Evolutionary conservation across 2,797 vertebrate species (phyloP), one percentile per base, ranked within the genome.

Genomic region (Tiaroga cobitis): DNA sequence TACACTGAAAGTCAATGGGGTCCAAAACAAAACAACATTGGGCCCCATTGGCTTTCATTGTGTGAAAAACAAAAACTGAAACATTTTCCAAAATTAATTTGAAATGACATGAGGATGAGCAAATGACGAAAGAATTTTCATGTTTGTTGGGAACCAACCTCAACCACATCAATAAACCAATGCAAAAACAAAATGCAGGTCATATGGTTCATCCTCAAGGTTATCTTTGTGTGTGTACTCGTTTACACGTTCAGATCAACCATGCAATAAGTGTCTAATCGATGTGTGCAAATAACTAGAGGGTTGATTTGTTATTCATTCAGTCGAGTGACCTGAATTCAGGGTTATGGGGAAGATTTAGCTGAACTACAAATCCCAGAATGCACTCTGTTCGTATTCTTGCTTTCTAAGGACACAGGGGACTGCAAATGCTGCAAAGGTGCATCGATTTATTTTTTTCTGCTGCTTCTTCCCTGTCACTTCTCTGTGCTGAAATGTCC

Each of bases 341-440:
- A 26, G 59, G 73, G 83, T 63, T 67, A 80, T 59, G 24, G 39
- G 41, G 61, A 87, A 69, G 56, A 41, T 39, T 69, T 21, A 8
- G 8, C 32, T 32, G 59, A 80, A 90, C 85, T 87, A 83, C 89
- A 86, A 79, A 72, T 90, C 89, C 87, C 89, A 87, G 83, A 72
- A 54, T 87, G 74, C 81, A 88, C 77, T 59, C 24, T n/a, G 77
- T 26, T 41, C 26, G 1, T 2, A 15, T 63, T 43, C 82, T 10
- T 46, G 32, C 67, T 79, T 73, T 75, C 69, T 59, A 54, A 78
- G 54, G 72, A 72, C n/a, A 39, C 24, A 8, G 79, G 80, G 72
- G 79, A 46, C 65, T 59, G 83, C 5, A 13, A 75, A 75, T 46
- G 70, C 63, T 43, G 54, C 41, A 61, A 75, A 84, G 39, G 74